Percentiles rank a stretch among this genome's conserved stretches.
These are phyloP conservation scores for Willisornis vidua DNA, from an alignment of 2,113 vertebrate species.

Conservation along the genomic window DNA sequence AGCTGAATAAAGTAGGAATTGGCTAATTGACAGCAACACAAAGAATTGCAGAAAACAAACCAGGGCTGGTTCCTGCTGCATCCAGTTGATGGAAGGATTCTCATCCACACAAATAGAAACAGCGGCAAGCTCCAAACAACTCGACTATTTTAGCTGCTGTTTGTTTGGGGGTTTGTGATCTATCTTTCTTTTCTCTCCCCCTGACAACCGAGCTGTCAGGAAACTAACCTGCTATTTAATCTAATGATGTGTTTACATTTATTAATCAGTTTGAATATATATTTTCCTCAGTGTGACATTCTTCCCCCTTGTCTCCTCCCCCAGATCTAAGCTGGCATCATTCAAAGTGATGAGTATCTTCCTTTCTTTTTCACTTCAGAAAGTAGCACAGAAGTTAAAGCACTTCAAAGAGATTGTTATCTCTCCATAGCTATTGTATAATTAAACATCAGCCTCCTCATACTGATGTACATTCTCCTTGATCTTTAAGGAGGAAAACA, in stretches of 20 bases:
- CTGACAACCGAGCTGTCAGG: constrained; percentile 25
- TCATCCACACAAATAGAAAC: not conserved
- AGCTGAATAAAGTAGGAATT: not conserved
- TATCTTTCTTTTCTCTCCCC: not conserved
- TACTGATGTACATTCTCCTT: not conserved
- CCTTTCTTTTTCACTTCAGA: constrained; percentile 13
- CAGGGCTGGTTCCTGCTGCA: not conserved
- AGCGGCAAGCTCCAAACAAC: not conserved
- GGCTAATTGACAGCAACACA: fast-evolving
- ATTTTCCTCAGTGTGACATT: constrained; percentile 33
- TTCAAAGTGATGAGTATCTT: constrained; percentile 31
- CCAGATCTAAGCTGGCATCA: constrained; percentile 18
- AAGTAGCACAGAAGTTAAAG: constrained; percentile 43
- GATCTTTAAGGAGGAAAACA: constrained; percentile 46
- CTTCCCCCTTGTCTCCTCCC: constrained; percentile 1
- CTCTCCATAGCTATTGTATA: constrained; percentile 50
- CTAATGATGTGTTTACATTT: constrained; percentile 55
- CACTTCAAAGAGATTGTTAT: constrained; percentile 58
- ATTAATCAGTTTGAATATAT: constrained; percentile 51
- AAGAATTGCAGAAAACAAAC: not conserved
- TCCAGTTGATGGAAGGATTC: not conserved
- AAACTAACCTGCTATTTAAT: constrained; percentile 52
- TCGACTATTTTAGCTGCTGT: not conserved
- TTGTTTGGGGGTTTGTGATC: not conserved
- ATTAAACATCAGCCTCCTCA: constrained; percentile 26